A percentile compares a stretch with the other conserved stretches of the same genome.
Conservation (phyloP, 2,113 vertebrate species). For the Montifringilla adamsi region DNA sequence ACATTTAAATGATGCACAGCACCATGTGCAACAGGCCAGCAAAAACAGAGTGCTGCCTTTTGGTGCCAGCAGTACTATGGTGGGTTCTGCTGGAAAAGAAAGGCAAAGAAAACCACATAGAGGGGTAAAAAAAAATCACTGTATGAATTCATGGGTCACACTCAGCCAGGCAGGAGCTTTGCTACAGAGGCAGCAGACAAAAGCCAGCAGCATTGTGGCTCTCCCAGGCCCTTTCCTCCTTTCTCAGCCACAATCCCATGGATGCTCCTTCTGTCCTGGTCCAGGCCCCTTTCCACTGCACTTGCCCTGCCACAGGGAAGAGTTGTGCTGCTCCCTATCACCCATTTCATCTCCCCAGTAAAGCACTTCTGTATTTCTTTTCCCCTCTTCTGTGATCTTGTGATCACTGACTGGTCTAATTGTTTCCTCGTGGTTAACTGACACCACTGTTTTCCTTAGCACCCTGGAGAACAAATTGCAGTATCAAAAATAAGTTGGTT, state of each 20-base stretch:
- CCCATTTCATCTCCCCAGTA: not conserved
- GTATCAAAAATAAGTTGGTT: not conserved
- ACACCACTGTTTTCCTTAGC: not conserved
- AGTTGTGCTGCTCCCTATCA: not conserved
- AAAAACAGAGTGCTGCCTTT: not conserved
- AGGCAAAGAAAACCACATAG: not conserved
- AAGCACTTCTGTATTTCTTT: not conserved
- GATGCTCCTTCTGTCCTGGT: not conserved
- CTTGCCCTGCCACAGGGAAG: not conserved
- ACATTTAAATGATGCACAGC: not conserved
- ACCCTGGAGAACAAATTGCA: not conserved
- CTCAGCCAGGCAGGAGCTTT: not conserved
- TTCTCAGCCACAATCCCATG: fast-evolving
- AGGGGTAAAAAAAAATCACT: not conserved
- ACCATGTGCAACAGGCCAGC: not conserved
- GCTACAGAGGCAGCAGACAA: not conserved
- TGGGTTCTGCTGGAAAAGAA: not conserved
- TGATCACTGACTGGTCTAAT: not conserved
- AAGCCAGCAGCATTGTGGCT: not conserved
- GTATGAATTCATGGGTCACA: not conserved
- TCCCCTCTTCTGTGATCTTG: not conserved
- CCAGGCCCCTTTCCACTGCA: not conserved
- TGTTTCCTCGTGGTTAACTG: not conserved
- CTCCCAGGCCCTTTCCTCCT: not conserved
- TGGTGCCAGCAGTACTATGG: not conserved